Base-by-base conservation (phyloP, 2,797 vertebrate species). In the Pachyuromys duprasi region DNA sequence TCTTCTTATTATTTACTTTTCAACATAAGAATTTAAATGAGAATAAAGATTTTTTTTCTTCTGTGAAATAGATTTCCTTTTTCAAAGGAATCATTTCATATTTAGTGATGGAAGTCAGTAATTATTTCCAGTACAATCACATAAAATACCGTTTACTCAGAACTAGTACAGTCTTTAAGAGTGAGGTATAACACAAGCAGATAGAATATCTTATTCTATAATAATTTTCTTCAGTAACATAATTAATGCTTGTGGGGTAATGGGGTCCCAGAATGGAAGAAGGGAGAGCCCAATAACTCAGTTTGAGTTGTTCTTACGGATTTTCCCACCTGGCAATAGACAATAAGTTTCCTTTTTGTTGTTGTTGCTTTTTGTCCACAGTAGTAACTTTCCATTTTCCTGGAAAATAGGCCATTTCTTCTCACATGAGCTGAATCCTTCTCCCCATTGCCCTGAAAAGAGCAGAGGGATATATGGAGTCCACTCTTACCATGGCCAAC, bases 101-200 rank as follows among this genome's bases (percentile, higher is more conserved):
- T 53, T 91, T 90, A 95, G 55, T 93, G 13, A 72, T 70, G 53
- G 83, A 67, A 79, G 17, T 20, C 39, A 69, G 28, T 62, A 84
- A 8, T 11, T 26, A 45, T 15, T 87, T 33, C 12, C 24, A 76
- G 33, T 42, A 70, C 65, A 90, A 76, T 92, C 8, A 80, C 31
- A 57, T 42, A 93, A 26, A 90, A 84, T 75, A 62, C 15, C 3
- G 42, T 72, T 80, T 75, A 69, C 67, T 93, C 49, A 82, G 94
- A 55, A 75, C 8, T 70, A 2, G 31, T 33, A 89, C 72, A 89
- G 72, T 83, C 53, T 2, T 67, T 33, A 84, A 45, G 24, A 81
- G 55, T 62, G 84, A 91, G 45, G 63, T 24, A 86, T 63, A 36
- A 91, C 75, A 91, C 57, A 84, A 82, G 11, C 45, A 79, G 24